Evolutionary conservation across 2,888 invertebrate species (phyloP), one percentile per base, ranked within the genome.

Genomic region (Calameuta idolon): DNA sequence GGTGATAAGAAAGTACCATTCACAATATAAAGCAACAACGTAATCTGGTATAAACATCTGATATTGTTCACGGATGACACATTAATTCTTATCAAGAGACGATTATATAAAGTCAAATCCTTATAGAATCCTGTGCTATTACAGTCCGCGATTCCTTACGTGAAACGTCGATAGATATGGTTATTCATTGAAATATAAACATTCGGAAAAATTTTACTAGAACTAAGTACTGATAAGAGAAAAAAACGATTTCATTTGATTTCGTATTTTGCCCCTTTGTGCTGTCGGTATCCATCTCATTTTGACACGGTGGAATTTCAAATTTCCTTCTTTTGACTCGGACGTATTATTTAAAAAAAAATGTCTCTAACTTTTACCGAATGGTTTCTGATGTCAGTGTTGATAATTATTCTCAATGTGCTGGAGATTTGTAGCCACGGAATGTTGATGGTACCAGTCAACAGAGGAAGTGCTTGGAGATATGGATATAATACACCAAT

Each of bases 401-500:
- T 74, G n/a, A 37, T 74, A 30, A 31, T 71, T 71, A 9, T 74
- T 12, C 34, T 34, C 35, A 34, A 30, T 23, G 35, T 37, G 74
- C 2, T 31, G 2, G 78, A 80, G 77, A 89, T 89, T 77, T 76
- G 86, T 34, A 93, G 92, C 3, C 94, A 94, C 86, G 94, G 94
- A 5, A 93, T 92, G 92, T 86, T 94, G 85, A 81, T 93, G 85
- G 92, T 92, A 73, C 94, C 94, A 1, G 91, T 92, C 0, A 92
- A 92, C 77, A 89, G 94, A 77, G 92, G 92, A 31, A 93, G 93
- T 4, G 92, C 94, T 34, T 94, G 94, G 93, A 91, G 94, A 35
- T 89, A 88, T 75, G 92, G 93, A 80, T 89, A 88, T 34, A 77
- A 90, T 4, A 93, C 93, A 0, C 92, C 93, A 0, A 80, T 76